These are phyloP conservation scores for Colinus virginianus DNA, from an alignment of 2,113 vertebrate genomes.

Conservation along the genomic window DNA sequence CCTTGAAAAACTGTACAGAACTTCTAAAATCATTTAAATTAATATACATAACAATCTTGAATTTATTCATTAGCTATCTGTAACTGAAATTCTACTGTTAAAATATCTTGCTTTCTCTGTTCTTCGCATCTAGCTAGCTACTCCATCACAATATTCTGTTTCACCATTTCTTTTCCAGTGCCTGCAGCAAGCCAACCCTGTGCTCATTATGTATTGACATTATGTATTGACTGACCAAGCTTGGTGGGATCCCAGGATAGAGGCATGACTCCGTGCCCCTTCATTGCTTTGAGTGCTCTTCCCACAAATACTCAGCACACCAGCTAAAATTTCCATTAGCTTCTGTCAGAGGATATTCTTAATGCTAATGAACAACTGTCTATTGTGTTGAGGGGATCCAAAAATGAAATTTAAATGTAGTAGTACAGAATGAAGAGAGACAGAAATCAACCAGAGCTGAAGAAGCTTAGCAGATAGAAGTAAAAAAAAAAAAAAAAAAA, in stretches of 20 bases:
- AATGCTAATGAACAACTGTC: background rate
- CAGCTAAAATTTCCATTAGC: background rate
- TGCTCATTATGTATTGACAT: background rate
- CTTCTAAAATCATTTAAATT: background rate
- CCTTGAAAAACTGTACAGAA: background rate
- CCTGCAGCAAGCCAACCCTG: background rate
- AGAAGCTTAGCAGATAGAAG: slow-evolving; percentile 3
- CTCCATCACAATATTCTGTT: background rate
- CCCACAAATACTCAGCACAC: background rate
- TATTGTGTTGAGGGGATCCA: background rate
- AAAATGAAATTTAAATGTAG: slow-evolving; percentile 53
- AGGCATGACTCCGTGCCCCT: background rate
- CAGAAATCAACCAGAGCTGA: slow-evolving; percentile 46
- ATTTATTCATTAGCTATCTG: background rate
- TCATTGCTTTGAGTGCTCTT: background rate
- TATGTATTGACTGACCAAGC: background rate
- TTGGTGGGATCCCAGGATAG: background rate
- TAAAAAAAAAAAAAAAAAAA: background rate
- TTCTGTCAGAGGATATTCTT: slow-evolving; percentile 11
- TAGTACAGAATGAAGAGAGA: slow-evolving; percentile 6
- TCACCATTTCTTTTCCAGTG: background rate
- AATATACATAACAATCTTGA: background rate
- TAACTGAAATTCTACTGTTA: background rate
- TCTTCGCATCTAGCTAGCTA: background rate
- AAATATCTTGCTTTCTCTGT: background rate